A percentile compares a stretch with the other conserved stretches of the same genome.
phyloP scores from a whole-genome alignment of 2,888 invertebrate species.

The Apodemia mormo region DNA sequence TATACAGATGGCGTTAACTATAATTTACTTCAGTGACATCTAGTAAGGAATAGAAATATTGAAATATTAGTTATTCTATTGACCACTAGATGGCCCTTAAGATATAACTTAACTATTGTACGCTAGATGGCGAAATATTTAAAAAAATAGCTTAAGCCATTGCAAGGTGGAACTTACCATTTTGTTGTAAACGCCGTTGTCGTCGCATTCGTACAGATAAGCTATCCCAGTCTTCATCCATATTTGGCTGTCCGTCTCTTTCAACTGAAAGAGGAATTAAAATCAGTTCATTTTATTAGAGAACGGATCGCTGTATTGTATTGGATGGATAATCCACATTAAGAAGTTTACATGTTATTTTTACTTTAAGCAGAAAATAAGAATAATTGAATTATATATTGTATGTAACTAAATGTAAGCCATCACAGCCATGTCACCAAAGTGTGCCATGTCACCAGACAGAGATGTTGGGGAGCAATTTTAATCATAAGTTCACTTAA shows the following conservation, averaged over 20 bases:
- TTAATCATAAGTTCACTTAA: too few species aligned
- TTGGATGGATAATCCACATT: too few species aligned
- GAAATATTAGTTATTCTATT: background rate
- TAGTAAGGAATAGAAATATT: background rate
- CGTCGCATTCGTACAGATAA: slow-evolving; percentile 88
- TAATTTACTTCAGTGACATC: background rate
- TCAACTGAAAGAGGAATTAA: slow-evolving; percentile 59
- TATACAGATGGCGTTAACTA: too few species aligned
- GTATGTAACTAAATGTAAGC: too few species aligned
- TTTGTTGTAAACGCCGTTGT: slow-evolving; percentile 77
- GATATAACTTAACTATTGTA: background rate
- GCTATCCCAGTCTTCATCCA: slow-evolving; percentile 91
- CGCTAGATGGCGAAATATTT: background rate
- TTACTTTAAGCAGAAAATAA: too few species aligned
- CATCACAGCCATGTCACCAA: too few species aligned
- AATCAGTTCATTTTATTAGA: too few species aligned
- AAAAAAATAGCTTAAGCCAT: too few species aligned
- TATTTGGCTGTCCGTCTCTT: slow-evolving; percentile 82
- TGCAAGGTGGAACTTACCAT: slow-evolving; percentile 52
- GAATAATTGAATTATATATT: too few species aligned
- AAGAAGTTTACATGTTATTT: background rate
- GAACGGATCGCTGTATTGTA: too few species aligned
- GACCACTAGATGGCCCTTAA: background rate
- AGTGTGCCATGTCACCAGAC: too few species aligned
- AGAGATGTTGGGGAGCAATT: too few species aligned